Evolutionary conservation across 1,140 invertebrate genomes (phyloP).

Genomic region (Microvelia longipes): DNA sequence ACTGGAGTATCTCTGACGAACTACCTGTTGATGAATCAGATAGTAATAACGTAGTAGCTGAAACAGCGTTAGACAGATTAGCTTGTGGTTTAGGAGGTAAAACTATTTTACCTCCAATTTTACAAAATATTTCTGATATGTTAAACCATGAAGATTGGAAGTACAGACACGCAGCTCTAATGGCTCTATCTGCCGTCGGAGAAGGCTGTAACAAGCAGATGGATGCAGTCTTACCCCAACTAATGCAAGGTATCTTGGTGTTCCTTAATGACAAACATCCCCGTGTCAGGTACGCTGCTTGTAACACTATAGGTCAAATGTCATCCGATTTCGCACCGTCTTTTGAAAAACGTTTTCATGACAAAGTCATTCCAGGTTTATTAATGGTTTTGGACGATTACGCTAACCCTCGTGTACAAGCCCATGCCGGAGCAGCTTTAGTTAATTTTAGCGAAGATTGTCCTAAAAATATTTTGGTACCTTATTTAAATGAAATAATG

Average conservation of each 20-base stretch:
- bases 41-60: constrained; percentile 85
- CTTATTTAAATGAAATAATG: constrained; percentile 84
- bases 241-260: constrained; percentile 76
- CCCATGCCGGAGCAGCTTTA: constrained; percentile 75
- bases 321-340: constrained; percentile 92
- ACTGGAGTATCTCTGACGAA: constrained; percentile 66
- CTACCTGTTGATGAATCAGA: constrained; percentile 75
- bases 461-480: constrained; percentile 80
- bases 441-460: constrained; percentile 99
- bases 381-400: constrained; percentile 79
- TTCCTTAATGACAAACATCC: constrained; percentile 83
- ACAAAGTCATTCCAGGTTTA: constrained; percentile 79
- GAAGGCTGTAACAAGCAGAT: constrained; percentile 98
- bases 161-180: constrained; percentile 83
- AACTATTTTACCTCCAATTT: constrained; percentile 77
- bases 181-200: constrained; percentile 95
- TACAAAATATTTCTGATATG: constrained; percentile 73
- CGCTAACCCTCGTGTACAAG: constrained; percentile 83
- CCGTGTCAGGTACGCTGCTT: constrained; percentile 87
- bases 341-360: constrained; percentile 97
- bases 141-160: constrained; percentile 68
- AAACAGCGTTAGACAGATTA: constrained; percentile 88
- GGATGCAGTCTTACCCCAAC: constrained; percentile 78
- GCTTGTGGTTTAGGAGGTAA: constrained; percentile 93
- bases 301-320: constrained; percentile 99